These are phyloP conservation scores for Polypedilum vanderplanki DNA, from an alignment of 1,140 invertebrate genomes.

Conservation along the genomic window DNA sequence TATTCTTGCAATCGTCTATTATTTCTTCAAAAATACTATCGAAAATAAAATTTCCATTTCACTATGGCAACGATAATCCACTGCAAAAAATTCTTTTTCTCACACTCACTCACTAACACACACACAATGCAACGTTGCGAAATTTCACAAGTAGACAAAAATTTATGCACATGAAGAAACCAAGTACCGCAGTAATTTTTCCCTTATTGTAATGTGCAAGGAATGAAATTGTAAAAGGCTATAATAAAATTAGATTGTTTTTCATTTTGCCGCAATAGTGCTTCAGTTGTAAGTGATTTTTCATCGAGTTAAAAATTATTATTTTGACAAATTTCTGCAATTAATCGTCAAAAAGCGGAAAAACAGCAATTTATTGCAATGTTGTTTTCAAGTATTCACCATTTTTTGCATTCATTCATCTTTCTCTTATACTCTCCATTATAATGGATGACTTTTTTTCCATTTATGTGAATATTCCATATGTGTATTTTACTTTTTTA, in stretches of 20 bases:
- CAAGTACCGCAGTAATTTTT: background rate
- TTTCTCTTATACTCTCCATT: too few relatives aligned
- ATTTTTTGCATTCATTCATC: too few relatives aligned
- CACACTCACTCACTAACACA: too few relatives aligned
- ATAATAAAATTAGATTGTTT: too few relatives aligned
- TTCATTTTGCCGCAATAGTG: background rate
- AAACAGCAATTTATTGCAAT: slow-evolving; percentile 5
- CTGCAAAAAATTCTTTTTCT: background rate
- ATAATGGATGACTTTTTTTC: too few relatives aligned
- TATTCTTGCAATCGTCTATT: too few relatives aligned
- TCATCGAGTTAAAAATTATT: background rate
- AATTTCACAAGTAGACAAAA: background rate
- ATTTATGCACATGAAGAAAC: background rate
- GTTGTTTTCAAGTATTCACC: background rate
- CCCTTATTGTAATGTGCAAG: too few relatives aligned
- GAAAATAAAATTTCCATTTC: background rate
- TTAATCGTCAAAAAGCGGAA: background rate
- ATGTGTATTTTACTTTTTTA: too few relatives aligned
- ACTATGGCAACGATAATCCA: background rate
- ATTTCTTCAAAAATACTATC: too few relatives aligned
- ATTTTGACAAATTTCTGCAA: slow-evolving; percentile 19
- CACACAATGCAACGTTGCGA: background rate
- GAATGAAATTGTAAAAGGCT: too few relatives aligned
- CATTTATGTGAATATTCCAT: slow-evolving; percentile 6
- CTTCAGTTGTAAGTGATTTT: background rate